These are phyloP conservation scores for Neoaliturus tenellus DNA, from an alignment of 2,888 invertebrate genomes.

Conservation along the genomic window DNA sequence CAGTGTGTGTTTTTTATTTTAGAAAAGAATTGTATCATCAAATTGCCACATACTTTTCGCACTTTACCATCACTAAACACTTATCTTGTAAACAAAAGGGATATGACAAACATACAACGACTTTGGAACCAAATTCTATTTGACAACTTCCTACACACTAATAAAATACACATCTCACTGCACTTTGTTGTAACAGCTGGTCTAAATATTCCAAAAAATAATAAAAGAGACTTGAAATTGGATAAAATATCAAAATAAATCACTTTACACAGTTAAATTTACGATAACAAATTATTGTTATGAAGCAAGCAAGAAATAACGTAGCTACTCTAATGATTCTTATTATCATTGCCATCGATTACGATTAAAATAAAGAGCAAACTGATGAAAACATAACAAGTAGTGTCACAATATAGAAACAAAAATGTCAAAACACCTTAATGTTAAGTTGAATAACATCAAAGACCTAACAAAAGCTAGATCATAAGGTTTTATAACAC, in stretches of 20 bases:
- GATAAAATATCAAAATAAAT: constrained; percentile 25
- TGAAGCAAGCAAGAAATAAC: not conserved
- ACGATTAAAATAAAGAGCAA: not conserved
- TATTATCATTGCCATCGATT: not conserved
- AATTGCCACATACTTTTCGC: not conserved
- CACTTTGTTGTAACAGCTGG: constrained; percentile 30
- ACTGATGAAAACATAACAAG: not conserved
- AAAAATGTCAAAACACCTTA: not conserved
- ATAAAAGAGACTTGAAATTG: not conserved
- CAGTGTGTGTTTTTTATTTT: not conserved
- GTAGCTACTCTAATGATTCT: not conserved
- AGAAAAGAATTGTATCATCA: not conserved
- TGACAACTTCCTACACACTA: constrained; percentile 46
- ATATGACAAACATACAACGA: constrained; percentile 30
- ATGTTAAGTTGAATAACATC: constrained; percentile 18
- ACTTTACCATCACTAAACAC: not conserved
- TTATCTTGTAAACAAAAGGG: constrained; percentile 26
- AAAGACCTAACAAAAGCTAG: not conserved
- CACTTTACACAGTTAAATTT: constrained; percentile 31
- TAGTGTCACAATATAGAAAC: constrained; percentile 16
- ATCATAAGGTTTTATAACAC: not conserved
- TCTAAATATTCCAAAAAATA: constrained; percentile 19
- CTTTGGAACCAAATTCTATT: constrained; percentile 56
- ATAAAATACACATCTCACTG: constrained; percentile 35
- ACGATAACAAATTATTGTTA: constrained; percentile 1